Base-by-base conservation (phyloP, 2,113 vertebrate genomes). In the Seriola aureovittata region DNA sequence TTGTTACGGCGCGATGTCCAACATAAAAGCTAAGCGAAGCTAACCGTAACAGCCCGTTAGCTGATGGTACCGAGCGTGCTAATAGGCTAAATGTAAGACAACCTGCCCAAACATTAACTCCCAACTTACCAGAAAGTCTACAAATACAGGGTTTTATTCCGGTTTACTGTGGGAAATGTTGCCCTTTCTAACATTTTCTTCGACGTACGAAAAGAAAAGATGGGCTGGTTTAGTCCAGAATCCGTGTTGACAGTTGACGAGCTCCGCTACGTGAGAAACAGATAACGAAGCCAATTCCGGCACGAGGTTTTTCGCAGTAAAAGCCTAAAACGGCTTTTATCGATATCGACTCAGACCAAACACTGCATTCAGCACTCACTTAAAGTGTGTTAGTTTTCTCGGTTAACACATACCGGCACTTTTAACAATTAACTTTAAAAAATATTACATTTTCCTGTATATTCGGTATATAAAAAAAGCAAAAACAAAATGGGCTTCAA, bases 101-200 rank as follows among this genome's bases (percentile, higher is more conserved):
- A 57, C 17, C 70, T 1, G 0, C 52, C 3, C 7, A 58, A 73
- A 81, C 36, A 63, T 0, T 14, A 7, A 50, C 1, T 2, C 0
- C 5, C 6, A 67, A 89, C 93, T 93, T 62, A 93, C 93, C 90
- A 13, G 16, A 78, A 83, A 80, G 74, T 71, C 82, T 82, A 85
- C 23, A 76, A 46, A 60, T n/a, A 11, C 21, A 1, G 5, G 8
- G 58, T 42, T 82, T 57, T 82, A 71, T 42, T 79, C 70, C 68
- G 12, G 63, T 44, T 7, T 6, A 5, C 8, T 0, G 17, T 16
- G 1, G 23, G 10, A 19, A 52, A 8, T 7, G 55, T 75, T 23
- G 32, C 0, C 50, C 14, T 70, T 46, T 52, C 55, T 25, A 48
- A 23, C 91, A 91, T 89, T 36, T 29, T 86, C 57, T 48, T 69